Percentiles rank a stretch among this genome's conserved stretches.
These are phyloP conservation scores for Akabosia matsudoensis DNA, from an alignment of 1,140 invertebrate genomes.

Conservation along the genomic window DNA sequence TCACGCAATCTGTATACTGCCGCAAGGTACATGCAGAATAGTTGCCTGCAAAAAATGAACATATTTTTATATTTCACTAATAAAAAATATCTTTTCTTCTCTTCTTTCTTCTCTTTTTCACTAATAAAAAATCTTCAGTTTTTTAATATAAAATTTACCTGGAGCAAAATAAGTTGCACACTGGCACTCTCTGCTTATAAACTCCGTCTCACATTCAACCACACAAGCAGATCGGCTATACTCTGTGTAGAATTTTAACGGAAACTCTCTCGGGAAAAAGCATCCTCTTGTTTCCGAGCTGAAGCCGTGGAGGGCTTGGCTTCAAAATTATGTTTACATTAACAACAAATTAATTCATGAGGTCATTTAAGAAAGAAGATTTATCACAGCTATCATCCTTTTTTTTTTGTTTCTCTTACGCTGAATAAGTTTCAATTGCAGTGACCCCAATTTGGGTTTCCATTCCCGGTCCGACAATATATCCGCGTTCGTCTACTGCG, in stretches of 20 bases:
- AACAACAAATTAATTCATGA: no score
- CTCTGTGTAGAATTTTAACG: conserved; percentile 26
- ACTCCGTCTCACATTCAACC: conserved; percentile 46
- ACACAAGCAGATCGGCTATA: conserved; percentile 27
- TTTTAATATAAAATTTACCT: no score
- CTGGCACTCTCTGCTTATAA: conserved; percentile 40
- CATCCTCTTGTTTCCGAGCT: conserved; percentile 14
- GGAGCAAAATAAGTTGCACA: conserved; percentile 45
- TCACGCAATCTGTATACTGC: conserved; percentile 35
- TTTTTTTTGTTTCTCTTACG: not conserved
- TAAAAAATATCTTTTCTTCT: no score
- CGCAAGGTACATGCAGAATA: conserved; percentile 32
- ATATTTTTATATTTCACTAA: no score
- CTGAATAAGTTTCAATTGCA: conserved; percentile 26
- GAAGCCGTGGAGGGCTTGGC: not conserved
- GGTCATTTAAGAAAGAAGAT: no score
- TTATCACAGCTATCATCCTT: no score
- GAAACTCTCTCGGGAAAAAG: conserved; percentile 18
- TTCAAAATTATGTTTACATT: not conserved
- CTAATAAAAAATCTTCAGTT: no score
- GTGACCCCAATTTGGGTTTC: conserved; percentile 27
- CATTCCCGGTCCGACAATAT: conserved; percentile 28
- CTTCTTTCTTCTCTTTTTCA: no score
- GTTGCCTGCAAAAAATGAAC: no score
- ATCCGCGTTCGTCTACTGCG: conserved; percentile 22